A percentile compares a stretch with the other conserved stretches of the same genome.
Evolutionary conservation across 2,113 vertebrate species (phyloP).

Genomic region (Lepisosteus osseus): DNA sequence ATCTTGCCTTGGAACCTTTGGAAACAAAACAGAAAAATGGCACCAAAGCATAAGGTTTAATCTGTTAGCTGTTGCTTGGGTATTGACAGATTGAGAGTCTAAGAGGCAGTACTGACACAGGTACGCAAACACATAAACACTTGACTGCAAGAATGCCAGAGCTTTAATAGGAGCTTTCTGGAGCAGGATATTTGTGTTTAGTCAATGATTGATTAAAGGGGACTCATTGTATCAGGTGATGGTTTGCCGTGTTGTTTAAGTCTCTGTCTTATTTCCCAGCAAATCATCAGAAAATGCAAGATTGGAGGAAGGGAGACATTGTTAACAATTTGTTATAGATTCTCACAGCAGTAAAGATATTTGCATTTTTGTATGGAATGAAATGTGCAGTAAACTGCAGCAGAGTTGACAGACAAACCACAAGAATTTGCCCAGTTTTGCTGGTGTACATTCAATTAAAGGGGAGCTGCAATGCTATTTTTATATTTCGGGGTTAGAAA

Average conservation of each 20-base stretch:
- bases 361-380: too few species aligned
- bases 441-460: too few species aligned
- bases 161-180: background rate
- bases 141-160: slow-evolving; percentile 16
- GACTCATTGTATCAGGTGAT: background rate
- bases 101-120: slow-evolving; percentile 4
- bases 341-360: too few species aligned
- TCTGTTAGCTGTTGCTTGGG: background rate
- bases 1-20: background rate
- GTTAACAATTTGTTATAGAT: too few species aligned
- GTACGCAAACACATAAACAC: slow-evolving; percentile 20
- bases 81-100: background rate
- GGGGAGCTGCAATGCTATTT: too few species aligned
- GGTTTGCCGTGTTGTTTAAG: background rate
- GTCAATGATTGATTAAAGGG: slow-evolving; percentile 24
- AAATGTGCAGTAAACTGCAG: too few species aligned
- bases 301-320: background rate
- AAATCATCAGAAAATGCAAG: background rate
- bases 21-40: background rate
- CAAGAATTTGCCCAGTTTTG: too few species aligned
- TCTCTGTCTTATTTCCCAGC: background rate
- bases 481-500: too few species aligned
- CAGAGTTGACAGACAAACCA: too few species aligned
- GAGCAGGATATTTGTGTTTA: slow-evolving; percentile 25
- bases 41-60: background rate